Base-by-base conservation (phyloP, 1,140 invertebrate species). In the Scaptomyza graminum region DNA sequence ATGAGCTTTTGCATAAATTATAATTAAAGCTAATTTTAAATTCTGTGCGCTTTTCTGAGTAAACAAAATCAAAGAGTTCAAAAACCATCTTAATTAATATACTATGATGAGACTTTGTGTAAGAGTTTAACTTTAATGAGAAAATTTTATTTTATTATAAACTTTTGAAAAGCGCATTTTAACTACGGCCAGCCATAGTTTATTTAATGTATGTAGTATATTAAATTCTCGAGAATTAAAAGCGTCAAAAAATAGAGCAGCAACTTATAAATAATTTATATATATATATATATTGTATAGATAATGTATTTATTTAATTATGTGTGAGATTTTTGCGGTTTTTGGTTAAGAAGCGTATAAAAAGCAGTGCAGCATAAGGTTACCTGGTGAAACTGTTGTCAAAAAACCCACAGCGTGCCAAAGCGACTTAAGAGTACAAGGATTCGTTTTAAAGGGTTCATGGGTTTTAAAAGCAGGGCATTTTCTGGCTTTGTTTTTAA, bases 401-500 rank as follows among this genome's bases (percentile, higher is more conserved):
- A 87, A 91, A 87, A 91, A 91, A 92, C 92, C 92, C 92, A 92
- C 88, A 91, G 91, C 93, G 93, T 93, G 93, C 93, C 92, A 93
- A 93, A 93, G 93, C 93, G 93, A 93, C 92, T 90, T 90, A 89
- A 85, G 91, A 82, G 77, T 85, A 81, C 60, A 57, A 68, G 76
- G 71, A 54, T 70, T 66, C 50, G 67, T 69, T 69, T 71, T 74
- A 72, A 71, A 74, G 69, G 54, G 43, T 87, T 64, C 28, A 50
- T 72, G 13, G 47, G 44, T 46, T 22, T 74, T 85, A 69, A 64
- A 84, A 88, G 75, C 71, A 34, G 83, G 79, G 61, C 41, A 52
- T 49, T 41, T 28, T 55, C 43, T 43, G 47, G 13, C 46, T 60
- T 50, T 41, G 18, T 44, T 64, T 39, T 6, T 44, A n/a, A n/a